Conservation (phyloP, 1,140 invertebrate species). For the Episyrphus balteatus region DNA sequence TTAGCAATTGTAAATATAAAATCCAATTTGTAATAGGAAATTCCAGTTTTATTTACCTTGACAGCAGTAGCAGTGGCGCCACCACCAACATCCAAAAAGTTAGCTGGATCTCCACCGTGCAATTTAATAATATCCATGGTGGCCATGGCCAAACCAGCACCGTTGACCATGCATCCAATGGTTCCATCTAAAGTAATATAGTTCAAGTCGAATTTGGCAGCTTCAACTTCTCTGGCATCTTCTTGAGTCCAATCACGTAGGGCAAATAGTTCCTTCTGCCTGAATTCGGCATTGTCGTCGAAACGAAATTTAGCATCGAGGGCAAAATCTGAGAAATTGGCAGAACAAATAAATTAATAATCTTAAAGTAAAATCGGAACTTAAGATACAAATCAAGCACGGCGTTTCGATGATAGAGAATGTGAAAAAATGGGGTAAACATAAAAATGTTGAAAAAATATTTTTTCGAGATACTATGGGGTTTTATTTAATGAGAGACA, state of each 20-base stretch:
- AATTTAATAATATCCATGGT: constrained; percentile 97
- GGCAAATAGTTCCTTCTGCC: constrained; percentile 84
- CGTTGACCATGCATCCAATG: constrained; percentile 80
- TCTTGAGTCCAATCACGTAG: constrained; percentile 84
- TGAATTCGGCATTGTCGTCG: constrained; percentile 91
- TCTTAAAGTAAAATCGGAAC: background rate
- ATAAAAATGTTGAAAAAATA: no score
- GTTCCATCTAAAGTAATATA: constrained; percentile 94
- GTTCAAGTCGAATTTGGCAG: constrained; percentile 85
- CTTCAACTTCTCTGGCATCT: constrained; percentile 87
- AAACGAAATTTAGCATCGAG: constrained; percentile 92
- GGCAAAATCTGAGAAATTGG: constrained; percentile 61
- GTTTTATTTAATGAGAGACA: no score
- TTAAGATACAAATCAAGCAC: background rate
- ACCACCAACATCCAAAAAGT: constrained; percentile 95
- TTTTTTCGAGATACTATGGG: no score
- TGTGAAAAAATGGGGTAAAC: background rate
- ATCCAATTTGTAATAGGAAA: background rate
- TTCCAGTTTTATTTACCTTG: constrained; percentile 43
- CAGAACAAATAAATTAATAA: no score
- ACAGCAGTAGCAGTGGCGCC: constrained; percentile 89
- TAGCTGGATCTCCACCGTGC: constrained; percentile 89
- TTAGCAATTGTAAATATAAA: constrained; percentile 29
- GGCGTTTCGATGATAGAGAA: background rate
- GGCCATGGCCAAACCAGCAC: constrained; percentile 94